Evolutionary conservation across 1,140 invertebrate genomes (phyloP).

Genomic region (Cataglyphis hispanica): DNA sequence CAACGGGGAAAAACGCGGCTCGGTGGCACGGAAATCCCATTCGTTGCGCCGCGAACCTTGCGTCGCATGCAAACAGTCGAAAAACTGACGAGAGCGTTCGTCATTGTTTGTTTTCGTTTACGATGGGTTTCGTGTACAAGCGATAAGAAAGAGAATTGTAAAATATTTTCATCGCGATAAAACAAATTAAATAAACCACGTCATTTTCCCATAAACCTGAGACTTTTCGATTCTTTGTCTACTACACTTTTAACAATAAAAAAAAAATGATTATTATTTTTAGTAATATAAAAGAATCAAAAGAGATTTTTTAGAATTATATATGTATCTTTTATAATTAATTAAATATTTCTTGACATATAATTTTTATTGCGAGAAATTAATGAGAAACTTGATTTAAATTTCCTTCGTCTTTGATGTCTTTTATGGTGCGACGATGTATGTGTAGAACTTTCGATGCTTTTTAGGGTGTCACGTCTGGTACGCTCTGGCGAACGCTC

Average conservation of each 20-base stretch:
- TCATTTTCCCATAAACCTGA: not conserved
- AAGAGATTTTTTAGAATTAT: not conserved
- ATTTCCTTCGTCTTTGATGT: not conserved
- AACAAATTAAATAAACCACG: not conserved
- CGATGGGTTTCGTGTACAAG: not conserved
- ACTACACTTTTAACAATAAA: not conserved
- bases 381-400: not conserved
- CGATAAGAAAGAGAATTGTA: not conserved
- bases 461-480: not conserved
- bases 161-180: too few species aligned
- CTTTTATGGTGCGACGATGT: not conserved
- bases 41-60: not conserved
- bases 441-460: not conserved
- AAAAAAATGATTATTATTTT: not conserved
- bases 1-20: not conserved
- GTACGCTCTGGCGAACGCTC: not conserved
- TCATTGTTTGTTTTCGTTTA: not conserved
- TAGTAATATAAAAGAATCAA: not conserved
- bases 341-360: not conserved
- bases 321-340: not conserved
- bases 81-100: not conserved
- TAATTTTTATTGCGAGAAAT: not conserved
- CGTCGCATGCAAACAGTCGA: conserved; percentile 3
- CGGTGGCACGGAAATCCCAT: not conserved
- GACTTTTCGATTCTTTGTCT: not conserved